Conservation (phyloP, 2,888 invertebrate genomes). For the Lasioglossum malachurum region DNA sequence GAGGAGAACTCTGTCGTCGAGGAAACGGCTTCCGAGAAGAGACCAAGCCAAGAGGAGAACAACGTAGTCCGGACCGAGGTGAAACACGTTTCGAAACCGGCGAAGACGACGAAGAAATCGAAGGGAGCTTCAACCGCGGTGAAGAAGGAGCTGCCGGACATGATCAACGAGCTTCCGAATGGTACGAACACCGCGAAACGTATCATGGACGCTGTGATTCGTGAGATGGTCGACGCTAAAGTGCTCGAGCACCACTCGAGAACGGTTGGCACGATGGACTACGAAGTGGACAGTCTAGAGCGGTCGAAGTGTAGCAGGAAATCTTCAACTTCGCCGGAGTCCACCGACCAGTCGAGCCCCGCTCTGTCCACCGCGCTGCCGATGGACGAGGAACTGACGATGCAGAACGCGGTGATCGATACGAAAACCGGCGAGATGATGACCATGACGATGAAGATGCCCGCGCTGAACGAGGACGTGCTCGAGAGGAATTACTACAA, state of each 20-base stretch:
- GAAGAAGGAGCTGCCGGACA: conserved; percentile 77
- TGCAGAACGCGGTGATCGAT: conserved; percentile 91
- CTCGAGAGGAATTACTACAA: conserved; percentile 71
- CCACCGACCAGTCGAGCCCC: conserved; percentile 88
- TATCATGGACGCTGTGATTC: conserved; percentile 85
- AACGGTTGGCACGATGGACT: conserved; percentile 67
- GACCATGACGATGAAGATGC: conserved; percentile 84
- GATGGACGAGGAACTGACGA: conserved; percentile 92
- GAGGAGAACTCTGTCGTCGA: conserved; percentile 76
- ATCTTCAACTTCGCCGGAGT: conserved; percentile 75
- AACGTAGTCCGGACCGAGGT: not conserved
- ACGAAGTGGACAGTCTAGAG: conserved; percentile 83
- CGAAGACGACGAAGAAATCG: conserved; percentile 35
- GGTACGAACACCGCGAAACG: conserved; percentile 80
- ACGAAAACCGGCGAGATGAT: conserved; percentile 87
- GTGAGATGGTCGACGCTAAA: conserved; percentile 83
- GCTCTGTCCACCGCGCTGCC: conserved; percentile 91
- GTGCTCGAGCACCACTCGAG: conserved; percentile 73
- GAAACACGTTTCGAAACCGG: not conserved
- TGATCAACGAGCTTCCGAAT: conserved; percentile 79
- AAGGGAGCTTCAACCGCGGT: conserved; percentile 50
- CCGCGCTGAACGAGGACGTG: conserved; percentile 79
- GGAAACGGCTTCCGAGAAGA: not conserved
- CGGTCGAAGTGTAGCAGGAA: conserved; percentile 75
- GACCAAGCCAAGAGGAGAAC: not conserved